These are phyloP conservation scores for Ligdia adustata DNA, from an alignment of 2,888 invertebrate genomes.

Conservation along the genomic window DNA sequence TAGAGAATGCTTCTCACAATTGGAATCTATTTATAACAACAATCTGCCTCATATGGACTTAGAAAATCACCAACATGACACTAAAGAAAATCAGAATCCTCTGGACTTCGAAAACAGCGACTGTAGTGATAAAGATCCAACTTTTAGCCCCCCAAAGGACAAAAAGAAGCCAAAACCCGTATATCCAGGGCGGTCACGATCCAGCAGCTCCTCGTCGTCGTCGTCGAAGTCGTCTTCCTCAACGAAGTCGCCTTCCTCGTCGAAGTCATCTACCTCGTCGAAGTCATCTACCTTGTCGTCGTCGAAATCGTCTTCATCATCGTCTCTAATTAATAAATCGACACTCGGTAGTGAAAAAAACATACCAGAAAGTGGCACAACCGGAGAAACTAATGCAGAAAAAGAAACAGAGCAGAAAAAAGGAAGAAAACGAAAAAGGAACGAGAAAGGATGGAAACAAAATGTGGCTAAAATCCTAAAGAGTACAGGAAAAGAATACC, in stretches of 20 bases:
- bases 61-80: background rate
- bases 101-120: background rate
- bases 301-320: background rate
- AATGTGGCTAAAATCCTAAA: constrained; percentile 6
- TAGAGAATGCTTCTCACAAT: background rate
- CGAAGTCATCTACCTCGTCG: no score
- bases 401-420: constrained; percentile 2
- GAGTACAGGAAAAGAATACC: constrained; percentile 8
- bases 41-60: background rate
- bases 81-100: background rate
- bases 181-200: background rate
- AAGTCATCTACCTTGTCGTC: background rate
- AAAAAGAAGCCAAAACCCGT: background rate
- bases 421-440: constrained; percentile 9
- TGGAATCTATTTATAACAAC: background rate
- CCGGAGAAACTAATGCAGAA: background rate
- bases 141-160: background rate
- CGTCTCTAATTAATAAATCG: background rate
- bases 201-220: background rate
- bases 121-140: background rate
- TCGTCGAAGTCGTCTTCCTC: background rate
- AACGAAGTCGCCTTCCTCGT: background rate
- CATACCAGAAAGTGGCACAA: background rate
- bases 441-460: constrained; percentile 7
- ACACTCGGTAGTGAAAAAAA: constrained; percentile 2